Evolutionary conservation across 2,888 invertebrate genomes (phyloP), one percentile per base, ranked within the genome.

Genomic region (Allophyes oxyacanthae): DNA sequence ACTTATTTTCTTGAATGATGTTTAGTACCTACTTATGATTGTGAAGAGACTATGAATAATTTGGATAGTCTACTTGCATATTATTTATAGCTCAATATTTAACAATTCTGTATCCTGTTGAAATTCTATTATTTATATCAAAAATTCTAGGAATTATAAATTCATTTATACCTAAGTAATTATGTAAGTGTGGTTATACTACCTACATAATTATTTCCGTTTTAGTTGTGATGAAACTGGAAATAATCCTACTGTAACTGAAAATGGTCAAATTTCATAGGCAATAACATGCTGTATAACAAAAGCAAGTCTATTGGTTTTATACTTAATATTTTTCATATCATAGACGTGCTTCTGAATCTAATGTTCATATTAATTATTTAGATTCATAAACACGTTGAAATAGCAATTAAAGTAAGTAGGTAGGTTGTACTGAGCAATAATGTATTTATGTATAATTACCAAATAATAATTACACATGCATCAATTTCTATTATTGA

Each of bases 361-460:
- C 30, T n/a, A 9, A 26, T 15, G 8, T 30, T 25, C 2, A 20
- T 20, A 20, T 36, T 34, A n/a, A n/a, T n/a, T 26, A 25, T 34
- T 36, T 14, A 34, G 20, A 20, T 20, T 20, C 20, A 20, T 2
- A 20, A 20, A 20, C n/a, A n/a, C n/a, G n/a, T n/a, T n/a, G 20
- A 20, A 20, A 20, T 20, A 34, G 36, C 33, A 25, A 41, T 56
- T n/a, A 40, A 26, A 48, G 11, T 15, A 41, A 41, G 51, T 58
- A 64, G 40, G 51, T 58, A 64, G 40, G 48, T 66, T 62, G 30
- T 41, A 49, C 34, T 43, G 40, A 45, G 28, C 44, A 49, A 56
- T 45, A 51, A 44, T 51, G n/a, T 43, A 32, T 15, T 7, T n/a
- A n/a, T 38, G 11, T 52, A 48, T 26, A n/a, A n/a, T 30, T 25